phyloP scores from a whole-genome alignment of 1,140 invertebrate genomes.

The Atta cephalotes region DNA sequence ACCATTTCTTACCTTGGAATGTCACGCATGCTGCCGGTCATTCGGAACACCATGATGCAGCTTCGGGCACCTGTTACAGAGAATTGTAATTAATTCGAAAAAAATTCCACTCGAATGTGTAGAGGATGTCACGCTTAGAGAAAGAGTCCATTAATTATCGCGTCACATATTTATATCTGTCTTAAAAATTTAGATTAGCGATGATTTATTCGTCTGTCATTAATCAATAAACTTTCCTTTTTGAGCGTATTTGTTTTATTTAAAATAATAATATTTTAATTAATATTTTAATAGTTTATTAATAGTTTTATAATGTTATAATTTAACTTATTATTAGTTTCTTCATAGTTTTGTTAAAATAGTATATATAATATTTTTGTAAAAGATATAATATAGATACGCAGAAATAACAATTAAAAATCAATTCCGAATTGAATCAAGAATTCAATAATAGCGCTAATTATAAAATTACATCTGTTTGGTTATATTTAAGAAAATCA shows the following conservation, averaged over 20 bases:
- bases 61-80: background rate
- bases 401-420: background rate
- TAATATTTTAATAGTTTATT: too few species aligned
- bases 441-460: too few species aligned
- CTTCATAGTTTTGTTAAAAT: background rate
- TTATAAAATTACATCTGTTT: background rate
- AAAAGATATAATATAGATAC: background rate
- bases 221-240: background rate
- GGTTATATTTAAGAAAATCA: conserved; percentile 8
- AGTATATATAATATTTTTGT: background rate
- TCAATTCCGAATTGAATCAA: background rate
- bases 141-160: conserved; percentile 10
- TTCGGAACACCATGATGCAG: conserved; percentile 36
- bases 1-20: conserved; percentile 71
- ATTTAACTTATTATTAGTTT: too few species aligned
- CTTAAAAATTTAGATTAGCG: conserved; percentile 1
- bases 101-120: background rate
- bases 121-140: background rate
- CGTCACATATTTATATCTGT: background rate
- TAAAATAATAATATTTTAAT: too few species aligned
- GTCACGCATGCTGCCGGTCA: conserved; percentile 63
- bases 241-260: background rate
- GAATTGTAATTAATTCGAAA: conserved; percentile 43
- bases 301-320: too few species aligned
- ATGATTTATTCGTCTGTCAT: background rate